Base-by-base conservation (phyloP, 2,113 vertebrate species). In the Chunga burmeisteri region DNA sequence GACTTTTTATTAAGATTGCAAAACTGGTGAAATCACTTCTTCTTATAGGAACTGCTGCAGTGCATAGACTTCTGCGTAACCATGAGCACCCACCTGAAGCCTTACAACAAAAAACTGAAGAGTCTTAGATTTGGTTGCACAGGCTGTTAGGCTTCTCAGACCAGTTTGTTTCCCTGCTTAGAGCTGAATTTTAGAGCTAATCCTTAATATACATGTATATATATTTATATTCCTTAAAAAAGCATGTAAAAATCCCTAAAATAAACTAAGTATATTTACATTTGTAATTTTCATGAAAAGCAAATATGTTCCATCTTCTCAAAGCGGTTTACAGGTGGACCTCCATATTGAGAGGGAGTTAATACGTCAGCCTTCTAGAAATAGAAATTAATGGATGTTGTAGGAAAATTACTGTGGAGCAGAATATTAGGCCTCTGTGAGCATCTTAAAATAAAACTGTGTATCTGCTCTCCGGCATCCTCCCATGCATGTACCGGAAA, bases 1-100 rank as follows among this genome's bases (percentile, higher is more conserved):
- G 38, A 36, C 34, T 84, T 86, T 77, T 74, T 84, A 22, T 93
- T 91, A 81, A 92, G 84, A 81, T 88, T 96, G 83, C 58, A 84
- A 95, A 96, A 73, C 88, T 65, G 58, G 68, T 81, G 78, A 94
- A 96, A 94, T 81, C 63, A 36, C 93, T 95, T 84, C 63, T 97
- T 74, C 36, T 85, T 94, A 93, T 82, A 90, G 66, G 80, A 89
- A 40, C 42, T 67, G 30, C 36, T 89, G 73, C 72, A 86, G 67
- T 81, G 25, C 47, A 59, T 65, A 93, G 74, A 67, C 53, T 65
- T 20, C 83, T 46, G 13, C 66, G 47, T 63, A 86, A 91, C 91
- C 81, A 94, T 26, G 16, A 96, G 88, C 59, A 40, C 59, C 62
- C 59, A 77, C 36, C 86, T 92, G 79, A 95, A 93, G 47, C 25